These are phyloP conservation scores for Parambassis ranga DNA, from an alignment of 2,797 vertebrate genomes.

Conservation along the genomic window DNA sequence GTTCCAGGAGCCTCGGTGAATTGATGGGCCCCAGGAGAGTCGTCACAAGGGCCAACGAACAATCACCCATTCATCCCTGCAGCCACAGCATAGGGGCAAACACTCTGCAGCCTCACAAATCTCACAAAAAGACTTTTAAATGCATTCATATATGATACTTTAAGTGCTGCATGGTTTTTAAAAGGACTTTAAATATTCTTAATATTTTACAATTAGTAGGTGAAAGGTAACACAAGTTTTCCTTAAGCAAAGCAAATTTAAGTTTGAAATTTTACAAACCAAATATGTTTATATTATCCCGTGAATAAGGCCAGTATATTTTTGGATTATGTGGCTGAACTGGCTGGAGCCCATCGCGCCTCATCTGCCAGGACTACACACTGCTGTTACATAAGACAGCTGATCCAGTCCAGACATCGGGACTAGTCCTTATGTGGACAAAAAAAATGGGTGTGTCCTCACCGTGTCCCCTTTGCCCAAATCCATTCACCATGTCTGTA, in stretches of 20 bases:
- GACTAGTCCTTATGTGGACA: constrained; percentile 65
- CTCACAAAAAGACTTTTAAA: constrained; percentile 20
- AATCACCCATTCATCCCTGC: constrained; percentile 76
- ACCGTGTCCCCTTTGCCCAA: constrained; percentile 39
- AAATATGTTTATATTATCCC: constrained; percentile 31
- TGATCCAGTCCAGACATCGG: constrained; percentile 55
- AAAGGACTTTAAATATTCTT: background rate
- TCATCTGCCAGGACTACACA: constrained; percentile 60
- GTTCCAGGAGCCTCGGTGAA: constrained; percentile 71
- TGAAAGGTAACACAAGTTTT: background rate
- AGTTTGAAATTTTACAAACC: constrained; percentile 33
- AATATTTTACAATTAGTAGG: background rate
- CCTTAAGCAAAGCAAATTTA: background rate
- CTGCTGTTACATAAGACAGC: constrained; percentile 65
- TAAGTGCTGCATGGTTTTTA: background rate
- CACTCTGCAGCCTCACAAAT: constrained; percentile 13
- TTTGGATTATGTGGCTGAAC: constrained; percentile 62
- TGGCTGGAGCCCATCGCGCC: constrained; percentile 52
- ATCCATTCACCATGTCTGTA: constrained; percentile 59
- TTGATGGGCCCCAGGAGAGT: constrained; percentile 76
- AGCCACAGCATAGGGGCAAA: constrained; percentile 50
- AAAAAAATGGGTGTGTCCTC: constrained; percentile 56
- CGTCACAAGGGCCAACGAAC: constrained; percentile 63
- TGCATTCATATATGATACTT: background rate
- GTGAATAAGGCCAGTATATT: constrained; percentile 54